Percentiles rank a stretch among this genome's conserved stretches.
Conservation (phyloP, 1,140 invertebrate species). For the Stegodyphus dumicola region DNA sequence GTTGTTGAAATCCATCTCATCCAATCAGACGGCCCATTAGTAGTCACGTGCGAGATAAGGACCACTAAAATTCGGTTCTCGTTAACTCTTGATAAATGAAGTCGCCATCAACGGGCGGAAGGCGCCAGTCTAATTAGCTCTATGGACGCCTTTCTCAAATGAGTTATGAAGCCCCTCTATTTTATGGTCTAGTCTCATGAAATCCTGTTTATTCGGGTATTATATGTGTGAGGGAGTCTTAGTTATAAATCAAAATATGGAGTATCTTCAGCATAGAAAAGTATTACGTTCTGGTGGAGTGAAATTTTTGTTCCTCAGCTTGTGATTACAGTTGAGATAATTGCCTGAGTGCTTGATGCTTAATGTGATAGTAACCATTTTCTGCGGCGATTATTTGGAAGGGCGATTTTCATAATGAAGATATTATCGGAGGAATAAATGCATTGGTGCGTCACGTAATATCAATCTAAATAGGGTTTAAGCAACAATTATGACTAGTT, state of each 20-base stretch:
- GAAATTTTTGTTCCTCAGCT: not conserved
- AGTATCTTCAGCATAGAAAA: not conserved
- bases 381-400: not conserved
- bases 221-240: not conserved
- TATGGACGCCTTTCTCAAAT: not conserved
- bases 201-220: not conserved
- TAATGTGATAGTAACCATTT: not conserved
- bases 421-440: not conserved
- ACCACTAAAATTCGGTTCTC: constrained; percentile 9
- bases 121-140: not conserved
- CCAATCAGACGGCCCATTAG: not conserved
- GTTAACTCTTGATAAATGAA: constrained; percentile 35
- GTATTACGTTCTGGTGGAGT: not conserved
- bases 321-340: not conserved
- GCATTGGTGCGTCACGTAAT: not conserved
- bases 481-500: not conserved
- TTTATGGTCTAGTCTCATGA: not conserved
- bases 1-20: not conserved
- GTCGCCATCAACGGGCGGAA: not conserved
- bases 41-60: constrained; percentile 11
- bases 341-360: not conserved
- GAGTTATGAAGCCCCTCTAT: not conserved
- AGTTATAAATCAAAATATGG: constrained; percentile 4
- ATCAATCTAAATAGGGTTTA: not conserved
- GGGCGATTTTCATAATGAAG: not conserved